Base-by-base conservation (phyloP, 2,888 invertebrate genomes). In the Thereva unica region DNA sequence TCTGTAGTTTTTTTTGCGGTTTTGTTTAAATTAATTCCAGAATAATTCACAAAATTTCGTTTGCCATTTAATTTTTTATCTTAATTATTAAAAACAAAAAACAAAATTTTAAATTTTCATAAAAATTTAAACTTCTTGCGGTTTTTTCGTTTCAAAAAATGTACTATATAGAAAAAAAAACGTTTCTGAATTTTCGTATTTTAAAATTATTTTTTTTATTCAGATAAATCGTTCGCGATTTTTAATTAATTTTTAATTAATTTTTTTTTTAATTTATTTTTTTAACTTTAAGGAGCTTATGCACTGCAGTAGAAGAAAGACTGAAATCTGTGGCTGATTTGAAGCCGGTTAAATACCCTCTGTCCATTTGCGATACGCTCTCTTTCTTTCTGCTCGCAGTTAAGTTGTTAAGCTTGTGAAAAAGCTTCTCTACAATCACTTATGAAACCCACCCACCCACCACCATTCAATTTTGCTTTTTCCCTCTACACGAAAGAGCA, bases 331-430 rank as follows among this genome's bases (percentile, higher is more conserved):
- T 76, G 78, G 79, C 76, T 80, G 77, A 80, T 77, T 78, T 78
- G 77, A 77, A 78, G 80, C 81, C 80, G 81, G 80, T 81, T 81
- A 80, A 78, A 81, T 81, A 81, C 78, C 77, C 77, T 79, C 79
- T 77, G 78, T 35, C 42, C 42, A 44, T 37, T 50, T n/a, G 38
- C 49, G 35, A 61, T 50, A 40, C 50, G 61, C 50, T 61, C 61
- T 61, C 61, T 61, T 61, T 61, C 61, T 49, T 42, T 41, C 57
- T 50, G 57, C 10, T 61, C 50, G 23, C 23, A 23, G 23, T 23
- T 23, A 23, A 2, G 1, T 1, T 23, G 23, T 23, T 23, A 23
- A 23, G 23, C 23, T 23, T 23, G 1, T 23, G 23, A 23, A 23
- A 23, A 23, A 23, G 23, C 23, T 23, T 23, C 23, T 23, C 23